These are phyloP conservation scores for Andrena hattorfiana DNA, from an alignment of 2,888 invertebrate species.

Conservation along the genomic window DNA sequence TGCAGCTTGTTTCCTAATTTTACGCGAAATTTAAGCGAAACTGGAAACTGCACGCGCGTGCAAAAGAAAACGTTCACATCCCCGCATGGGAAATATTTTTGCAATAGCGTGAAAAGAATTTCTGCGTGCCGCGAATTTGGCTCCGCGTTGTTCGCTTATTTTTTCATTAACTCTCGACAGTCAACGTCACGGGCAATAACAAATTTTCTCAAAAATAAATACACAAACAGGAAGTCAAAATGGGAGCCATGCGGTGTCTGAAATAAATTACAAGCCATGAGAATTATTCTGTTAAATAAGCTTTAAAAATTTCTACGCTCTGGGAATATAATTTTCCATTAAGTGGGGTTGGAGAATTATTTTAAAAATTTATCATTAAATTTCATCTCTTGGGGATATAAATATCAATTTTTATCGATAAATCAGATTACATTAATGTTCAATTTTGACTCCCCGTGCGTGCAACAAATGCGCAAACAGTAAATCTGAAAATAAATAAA, in stretches of 20 bases:
- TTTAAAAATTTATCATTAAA: too few relatives aligned
- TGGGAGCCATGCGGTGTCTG: not conserved
- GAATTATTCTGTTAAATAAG: not conserved
- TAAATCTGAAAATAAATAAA: not conserved
- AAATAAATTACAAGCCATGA: not conserved
- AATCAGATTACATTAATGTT: too few relatives aligned
- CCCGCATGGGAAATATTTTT: not conserved
- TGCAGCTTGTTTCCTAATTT: not conserved
- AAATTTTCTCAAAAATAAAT: not conserved
- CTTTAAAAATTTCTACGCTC: not conserved
- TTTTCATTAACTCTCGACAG: conserved; percentile 11
- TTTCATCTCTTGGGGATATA: too few relatives aligned
- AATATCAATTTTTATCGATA: too few relatives aligned
- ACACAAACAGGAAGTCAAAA: not conserved
- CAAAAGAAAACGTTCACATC: not conserved
- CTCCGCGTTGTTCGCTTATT: conserved; percentile 1
- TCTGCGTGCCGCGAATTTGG: conserved; percentile 8
- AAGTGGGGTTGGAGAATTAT: not conserved
- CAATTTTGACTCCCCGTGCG: too few relatives aligned
- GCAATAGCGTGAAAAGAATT: not conserved
- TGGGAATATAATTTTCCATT: not conserved
- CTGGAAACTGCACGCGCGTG: too few relatives aligned
- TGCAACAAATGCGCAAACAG: not conserved
- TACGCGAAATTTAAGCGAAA: not conserved
- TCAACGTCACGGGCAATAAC: not conserved